Percentiles rank a stretch among this genome's conserved stretches.
Conservation (phyloP, 2,113 vertebrate species). For the Nestor notabilis region DNA sequence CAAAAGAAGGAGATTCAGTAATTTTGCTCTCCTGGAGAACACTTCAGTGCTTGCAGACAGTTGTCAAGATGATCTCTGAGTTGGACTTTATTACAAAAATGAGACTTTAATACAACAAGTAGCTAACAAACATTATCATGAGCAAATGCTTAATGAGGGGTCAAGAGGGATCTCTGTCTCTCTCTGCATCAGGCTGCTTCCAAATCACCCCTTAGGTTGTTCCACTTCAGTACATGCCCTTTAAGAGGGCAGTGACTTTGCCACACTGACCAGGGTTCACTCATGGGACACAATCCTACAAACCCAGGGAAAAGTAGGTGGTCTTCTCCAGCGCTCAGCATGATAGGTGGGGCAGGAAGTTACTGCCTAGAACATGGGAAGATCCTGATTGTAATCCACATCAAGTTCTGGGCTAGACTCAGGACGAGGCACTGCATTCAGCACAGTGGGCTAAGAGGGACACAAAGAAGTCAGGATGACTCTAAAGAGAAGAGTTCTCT, state of each 20-base stretch:
- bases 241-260: neutral
- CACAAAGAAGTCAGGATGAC: neutral
- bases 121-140: neutral
- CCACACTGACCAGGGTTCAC: neutral
- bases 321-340: neutral
- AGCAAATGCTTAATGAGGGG: neutral
- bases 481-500: neutral
- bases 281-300: neutral
- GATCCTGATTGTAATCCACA: neutral
- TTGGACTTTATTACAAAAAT: neutral
- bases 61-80: neutral
- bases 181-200: neutral
- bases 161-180: neutral
- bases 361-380: neutral
- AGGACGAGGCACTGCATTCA: neutral
- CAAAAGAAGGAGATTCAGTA: neutral
- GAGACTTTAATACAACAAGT: neutral
- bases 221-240: neutral
- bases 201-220: neutral
- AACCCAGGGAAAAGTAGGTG: neutral
- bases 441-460: neutral
- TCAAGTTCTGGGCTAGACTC: neutral
- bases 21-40: neutral
- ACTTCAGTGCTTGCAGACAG: neutral
- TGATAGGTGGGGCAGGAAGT: neutral